Conservation (phyloP, 1,140 invertebrate species). For the Pemphigus obesinymphae region DNA sequence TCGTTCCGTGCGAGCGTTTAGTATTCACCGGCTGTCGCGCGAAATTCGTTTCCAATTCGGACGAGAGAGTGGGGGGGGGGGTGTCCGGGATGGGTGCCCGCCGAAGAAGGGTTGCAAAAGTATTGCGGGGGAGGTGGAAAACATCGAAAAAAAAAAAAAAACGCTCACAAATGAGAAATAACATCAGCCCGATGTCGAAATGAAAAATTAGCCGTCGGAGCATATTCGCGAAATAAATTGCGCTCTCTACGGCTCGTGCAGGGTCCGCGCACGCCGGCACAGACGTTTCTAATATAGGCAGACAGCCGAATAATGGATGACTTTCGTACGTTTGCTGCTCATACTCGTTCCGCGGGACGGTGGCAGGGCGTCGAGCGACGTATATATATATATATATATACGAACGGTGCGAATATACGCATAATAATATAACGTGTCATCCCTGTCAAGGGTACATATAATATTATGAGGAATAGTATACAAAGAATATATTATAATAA, state of each 20-base stretch:
- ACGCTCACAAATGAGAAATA: not conserved
- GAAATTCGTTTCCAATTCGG: conserved; percentile 30
- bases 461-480: no score
- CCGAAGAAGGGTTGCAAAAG: not conserved
- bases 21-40: conserved; percentile 32
- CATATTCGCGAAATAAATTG: conserved; percentile 39
- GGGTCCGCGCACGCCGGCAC: not conserved
- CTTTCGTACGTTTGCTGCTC: conserved; percentile 32
- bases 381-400: not conserved
- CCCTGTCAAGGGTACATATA: not conserved
- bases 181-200: conserved; percentile 2
- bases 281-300: conserved; percentile 37
- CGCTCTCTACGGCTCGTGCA: not conserved
- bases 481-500: no score
- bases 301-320: conserved; percentile 38
- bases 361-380: not conserved
- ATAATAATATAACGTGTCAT: no score
- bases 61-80: no score
- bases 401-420: not conserved
- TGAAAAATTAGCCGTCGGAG: conserved; percentile 38
- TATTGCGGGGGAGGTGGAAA: not conserved
- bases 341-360: not conserved
- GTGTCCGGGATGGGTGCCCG: no score
- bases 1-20: not conserved
- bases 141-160: not conserved